A percentile compares a stretch with the other conserved stretches of the same genome.
Evolutionary conservation across 1,140 invertebrate genomes (phyloP).

Genomic region (Drosophila dunni): DNA sequence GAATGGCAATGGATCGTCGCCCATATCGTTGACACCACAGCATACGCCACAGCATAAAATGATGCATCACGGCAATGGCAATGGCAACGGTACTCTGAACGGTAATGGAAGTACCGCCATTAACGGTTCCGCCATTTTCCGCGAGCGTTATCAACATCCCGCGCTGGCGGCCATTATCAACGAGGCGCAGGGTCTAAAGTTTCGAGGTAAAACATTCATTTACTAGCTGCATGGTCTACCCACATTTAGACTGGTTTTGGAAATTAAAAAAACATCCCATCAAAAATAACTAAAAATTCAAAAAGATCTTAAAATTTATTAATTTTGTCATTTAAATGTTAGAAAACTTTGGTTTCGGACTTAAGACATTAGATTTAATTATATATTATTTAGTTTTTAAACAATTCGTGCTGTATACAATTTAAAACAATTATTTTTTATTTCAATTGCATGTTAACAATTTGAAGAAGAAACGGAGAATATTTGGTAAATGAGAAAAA

Average conservation of each 20-base stretch:
- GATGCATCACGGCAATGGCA: constrained; percentile 62
- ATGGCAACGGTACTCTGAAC: constrained; percentile 64
- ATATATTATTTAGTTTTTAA: constrained; percentile 6
- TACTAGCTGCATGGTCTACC: constrained; percentile 30
- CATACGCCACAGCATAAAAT: constrained; percentile 76
- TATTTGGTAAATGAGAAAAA: constrained; percentile 67
- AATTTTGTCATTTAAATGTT: no score
- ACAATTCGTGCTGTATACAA: constrained; percentile 18
- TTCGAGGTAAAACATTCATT: constrained; percentile 65
- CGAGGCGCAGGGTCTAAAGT: constrained; percentile 79
- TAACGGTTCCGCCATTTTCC: constrained; percentile 77
- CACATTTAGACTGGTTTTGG: constrained; percentile 1
- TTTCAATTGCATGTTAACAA: constrained; percentile 67
- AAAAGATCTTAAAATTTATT: no score
- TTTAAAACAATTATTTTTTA: constrained; percentile 29
- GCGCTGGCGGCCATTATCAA: constrained; percentile 83
- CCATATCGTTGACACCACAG: constrained; percentile 72
- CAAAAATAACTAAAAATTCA: no score
- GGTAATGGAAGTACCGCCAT: constrained; percentile 56
- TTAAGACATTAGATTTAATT: not conserved
- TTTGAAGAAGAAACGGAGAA: constrained; percentile 76
- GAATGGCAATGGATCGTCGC: constrained; percentile 75
- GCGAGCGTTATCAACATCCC: constrained; percentile 82
- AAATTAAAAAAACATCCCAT: not conserved
- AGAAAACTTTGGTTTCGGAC: no score